These are phyloP conservation scores for Gasteruption jaculator DNA, from an alignment of 2,888 invertebrate species.

Conservation along the genomic window DNA sequence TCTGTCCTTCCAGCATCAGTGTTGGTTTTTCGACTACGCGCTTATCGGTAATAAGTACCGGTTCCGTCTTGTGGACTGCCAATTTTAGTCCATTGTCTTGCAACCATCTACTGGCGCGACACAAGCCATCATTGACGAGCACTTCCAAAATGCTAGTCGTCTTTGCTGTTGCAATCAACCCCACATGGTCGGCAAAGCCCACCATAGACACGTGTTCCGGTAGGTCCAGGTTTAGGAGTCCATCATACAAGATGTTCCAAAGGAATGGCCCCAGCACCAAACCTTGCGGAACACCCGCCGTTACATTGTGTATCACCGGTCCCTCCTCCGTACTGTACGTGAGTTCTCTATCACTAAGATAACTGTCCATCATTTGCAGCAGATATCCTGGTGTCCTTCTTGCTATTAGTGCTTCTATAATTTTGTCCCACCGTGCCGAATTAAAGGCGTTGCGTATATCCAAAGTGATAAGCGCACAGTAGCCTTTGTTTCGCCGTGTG, in stretches of 20 bases:
- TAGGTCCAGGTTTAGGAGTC: conserved; percentile 7
- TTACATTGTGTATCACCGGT: background rate
- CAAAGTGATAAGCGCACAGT: conserved; percentile 12
- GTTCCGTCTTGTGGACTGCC: conserved; percentile 13
- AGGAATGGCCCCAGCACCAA: conserved; percentile 10
- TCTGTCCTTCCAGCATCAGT: background rate
- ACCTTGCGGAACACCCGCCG: conserved; percentile 15
- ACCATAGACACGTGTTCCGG: conserved; percentile 2
- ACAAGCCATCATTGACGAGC: conserved; percentile 3
- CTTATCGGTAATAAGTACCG: conserved; percentile 11
- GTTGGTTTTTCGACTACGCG: background rate
- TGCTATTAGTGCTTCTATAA: conserved; percentile 1
- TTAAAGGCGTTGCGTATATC: conserved; percentile 15
- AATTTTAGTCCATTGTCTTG: conserved; percentile 2
- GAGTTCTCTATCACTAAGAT: conserved; percentile 10
- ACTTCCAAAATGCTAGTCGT: background rate
- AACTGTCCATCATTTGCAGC: conserved; percentile 7
- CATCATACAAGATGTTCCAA: conserved; percentile 18
- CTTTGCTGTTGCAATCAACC: conserved; percentile 2
- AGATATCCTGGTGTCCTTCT: conserved; percentile 7
- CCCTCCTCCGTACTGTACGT: conserved; percentile 12
- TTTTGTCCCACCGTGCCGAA: conserved; percentile 9
- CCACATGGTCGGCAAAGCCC: conserved; percentile 9
- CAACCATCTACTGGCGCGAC: conserved; percentile 1
- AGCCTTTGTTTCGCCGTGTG: conserved; percentile 5